Conservation (phyloP, 37 sponge, comb jelly and placozoan species). For the Eunapius fragilis region DNA sequence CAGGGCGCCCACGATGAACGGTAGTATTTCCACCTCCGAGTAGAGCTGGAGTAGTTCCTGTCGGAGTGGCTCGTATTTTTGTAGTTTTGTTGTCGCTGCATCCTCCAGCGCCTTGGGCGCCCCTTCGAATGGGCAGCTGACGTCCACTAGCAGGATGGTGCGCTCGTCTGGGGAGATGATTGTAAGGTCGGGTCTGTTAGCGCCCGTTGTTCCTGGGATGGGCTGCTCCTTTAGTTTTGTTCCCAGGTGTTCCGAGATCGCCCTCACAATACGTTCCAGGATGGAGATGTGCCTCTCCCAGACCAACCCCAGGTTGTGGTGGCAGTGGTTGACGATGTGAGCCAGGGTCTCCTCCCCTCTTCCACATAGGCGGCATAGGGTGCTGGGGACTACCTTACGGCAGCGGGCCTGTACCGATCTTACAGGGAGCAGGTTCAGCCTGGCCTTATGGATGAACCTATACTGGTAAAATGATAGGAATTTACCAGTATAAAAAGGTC, state of each 20-base stretch:
- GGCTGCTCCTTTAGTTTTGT: neutral
- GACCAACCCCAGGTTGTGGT: neutral
- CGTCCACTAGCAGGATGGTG: too few species aligned
- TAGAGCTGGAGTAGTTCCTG: too few species aligned
- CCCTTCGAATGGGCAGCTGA: too few species aligned
- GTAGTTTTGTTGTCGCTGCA: too few species aligned
- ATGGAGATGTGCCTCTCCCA: conserved; percentile 4
- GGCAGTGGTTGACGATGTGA: conserved; percentile 22
- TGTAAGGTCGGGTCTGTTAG: conserved; percentile 11
- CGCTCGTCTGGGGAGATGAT: neutral
- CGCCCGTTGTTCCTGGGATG: conserved; percentile 11
- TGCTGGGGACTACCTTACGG: neutral
- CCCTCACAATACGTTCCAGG: neutral
- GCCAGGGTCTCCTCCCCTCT: conserved; percentile 1
- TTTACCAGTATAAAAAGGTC: conserved; percentile 22
- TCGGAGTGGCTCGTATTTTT: too few species aligned
- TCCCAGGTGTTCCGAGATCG: neutral
- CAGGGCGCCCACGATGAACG: too few species aligned
- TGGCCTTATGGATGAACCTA: conserved; percentile 24
- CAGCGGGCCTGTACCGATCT: conserved; percentile 8
- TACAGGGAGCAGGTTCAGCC: conserved; percentile 38
- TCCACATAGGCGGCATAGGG: neutral
- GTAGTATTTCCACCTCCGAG: too few species aligned
- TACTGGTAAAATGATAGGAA: conserved; percentile 20
- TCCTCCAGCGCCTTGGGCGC: too few species aligned